These are phyloP conservation scores for Drosophila hydei DNA, from an alignment of 1,140 invertebrate species.

Conservation along the genomic window DNA sequence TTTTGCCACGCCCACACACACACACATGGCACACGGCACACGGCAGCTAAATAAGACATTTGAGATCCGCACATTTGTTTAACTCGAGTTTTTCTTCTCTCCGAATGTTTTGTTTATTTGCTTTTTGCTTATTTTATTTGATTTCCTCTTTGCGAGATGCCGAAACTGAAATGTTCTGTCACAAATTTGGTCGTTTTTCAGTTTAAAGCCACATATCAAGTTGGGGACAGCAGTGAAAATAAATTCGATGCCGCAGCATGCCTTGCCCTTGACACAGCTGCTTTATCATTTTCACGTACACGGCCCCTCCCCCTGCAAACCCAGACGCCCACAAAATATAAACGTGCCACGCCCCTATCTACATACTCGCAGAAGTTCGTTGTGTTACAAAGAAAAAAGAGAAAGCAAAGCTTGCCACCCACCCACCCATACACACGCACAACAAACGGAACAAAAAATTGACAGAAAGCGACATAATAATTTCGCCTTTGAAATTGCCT, in stretches of 20 bases:
- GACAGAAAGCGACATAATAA: conserved; percentile 82
- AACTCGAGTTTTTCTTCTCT: conserved; percentile 30
- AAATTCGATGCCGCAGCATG: conserved; percentile 75
- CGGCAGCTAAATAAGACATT: conserved; percentile 68
- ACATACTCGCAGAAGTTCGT: conserved; percentile 10
- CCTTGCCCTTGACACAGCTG: conserved; percentile 69
- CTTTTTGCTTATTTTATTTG: conserved; percentile 2
- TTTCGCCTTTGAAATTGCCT: conserved; percentile 80
- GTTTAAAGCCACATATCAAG: conserved; percentile 77
- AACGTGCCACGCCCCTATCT: conserved; percentile 6
- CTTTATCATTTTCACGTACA: conserved; percentile 77
- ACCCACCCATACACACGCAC: neutral
- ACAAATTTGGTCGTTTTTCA: conserved; percentile 35
- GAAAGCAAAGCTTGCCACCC: conserved; percentile 8
- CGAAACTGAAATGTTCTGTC: conserved; percentile 59
- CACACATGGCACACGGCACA: conserved; percentile 16
- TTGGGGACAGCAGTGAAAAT: conserved; percentile 56
- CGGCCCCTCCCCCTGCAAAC: conserved; percentile 19
- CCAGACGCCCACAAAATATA: conserved; percentile 8
- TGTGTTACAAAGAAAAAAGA: conserved; percentile 10
- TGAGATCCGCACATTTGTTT: conserved; percentile 70
- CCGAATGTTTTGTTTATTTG: conserved; percentile 14
- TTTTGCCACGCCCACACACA: conserved; percentile 54
- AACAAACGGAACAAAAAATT: conserved; percentile 47
- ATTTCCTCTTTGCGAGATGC: conserved; percentile 40